Evolutionary conservation across 2,888 invertebrate genomes (phyloP).

Genomic region (Nemurella pictetii): DNA sequence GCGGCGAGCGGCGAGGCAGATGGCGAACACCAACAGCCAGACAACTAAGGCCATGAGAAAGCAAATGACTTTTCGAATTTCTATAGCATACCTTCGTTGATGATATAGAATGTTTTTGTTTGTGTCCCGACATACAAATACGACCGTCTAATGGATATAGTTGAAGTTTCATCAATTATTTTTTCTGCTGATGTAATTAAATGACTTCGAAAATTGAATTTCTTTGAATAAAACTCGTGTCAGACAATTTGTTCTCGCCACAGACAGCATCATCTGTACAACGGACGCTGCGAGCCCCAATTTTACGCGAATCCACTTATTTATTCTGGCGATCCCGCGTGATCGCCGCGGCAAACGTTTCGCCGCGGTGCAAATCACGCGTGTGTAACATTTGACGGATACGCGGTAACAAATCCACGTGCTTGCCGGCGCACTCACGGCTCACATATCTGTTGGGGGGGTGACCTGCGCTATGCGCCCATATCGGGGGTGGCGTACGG

Average conservation of each 20-base stretch:
- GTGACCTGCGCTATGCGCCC: background rate
- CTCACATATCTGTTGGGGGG: background rate
- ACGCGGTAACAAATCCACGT: background rate
- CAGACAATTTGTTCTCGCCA: background rate
- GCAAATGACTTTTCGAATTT: constrained; percentile 31
- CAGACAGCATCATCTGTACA: too few relatives aligned
- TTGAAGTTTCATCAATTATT: background rate
- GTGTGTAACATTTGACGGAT: background rate
- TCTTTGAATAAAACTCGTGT: background rate
- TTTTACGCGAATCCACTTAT: too few relatives aligned
- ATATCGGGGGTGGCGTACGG: background rate
- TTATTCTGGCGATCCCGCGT: too few relatives aligned
- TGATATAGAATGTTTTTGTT: constrained; percentile 28
- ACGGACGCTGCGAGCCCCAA: too few relatives aligned
- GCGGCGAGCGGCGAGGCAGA: constrained; percentile 9
- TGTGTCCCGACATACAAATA: background rate
- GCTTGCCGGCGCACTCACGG: background rate
- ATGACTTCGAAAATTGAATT: background rate
- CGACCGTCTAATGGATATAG: constrained; percentile 8
- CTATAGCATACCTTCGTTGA: constrained; percentile 17
- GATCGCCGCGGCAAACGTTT: background rate
- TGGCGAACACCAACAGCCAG: constrained; percentile 23
- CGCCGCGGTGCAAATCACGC: background rate
- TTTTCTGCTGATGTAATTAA: constrained; percentile 2
- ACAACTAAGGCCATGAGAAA: constrained; percentile 22